A percentile compares a stretch with the other conserved stretches of the same genome.
phyloP scores from a whole-genome alignment of 2,113 vertebrate species.

The Melospiza melodia region DNA sequence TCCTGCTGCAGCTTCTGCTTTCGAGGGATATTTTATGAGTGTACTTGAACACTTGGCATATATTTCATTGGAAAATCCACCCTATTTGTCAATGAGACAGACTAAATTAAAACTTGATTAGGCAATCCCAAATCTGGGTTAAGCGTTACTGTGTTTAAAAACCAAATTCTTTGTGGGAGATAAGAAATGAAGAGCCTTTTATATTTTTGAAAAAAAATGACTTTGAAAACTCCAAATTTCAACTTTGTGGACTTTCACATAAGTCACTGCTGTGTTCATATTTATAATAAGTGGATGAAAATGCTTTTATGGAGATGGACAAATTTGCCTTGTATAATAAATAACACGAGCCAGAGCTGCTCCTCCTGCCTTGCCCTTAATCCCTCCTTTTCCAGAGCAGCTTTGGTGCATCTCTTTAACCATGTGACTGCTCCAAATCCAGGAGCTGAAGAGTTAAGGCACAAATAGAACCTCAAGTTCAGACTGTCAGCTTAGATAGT shows the following conservation, averaged over 20 bases:
- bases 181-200: neutral
- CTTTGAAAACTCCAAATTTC: neutral
- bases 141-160: neutral
- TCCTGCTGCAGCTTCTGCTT: neutral
- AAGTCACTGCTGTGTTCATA: neutral
- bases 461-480: conserved; percentile 44
- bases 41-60: neutral
- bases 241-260: neutral
- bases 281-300: neutral
- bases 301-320: neutral
- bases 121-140: conserved; percentile 29
- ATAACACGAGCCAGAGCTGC: neutral
- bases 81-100: neutral
- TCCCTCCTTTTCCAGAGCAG: neutral
- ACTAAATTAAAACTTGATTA: conserved; percentile 1
- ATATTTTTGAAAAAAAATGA: neutral
- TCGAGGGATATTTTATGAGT: neutral
- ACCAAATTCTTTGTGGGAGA: neutral
- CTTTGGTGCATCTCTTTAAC: neutral
- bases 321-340: neutral
- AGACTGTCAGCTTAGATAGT: conserved; percentile 55
- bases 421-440: neutral
- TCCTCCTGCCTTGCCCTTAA: neutral
- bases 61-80: neutral
- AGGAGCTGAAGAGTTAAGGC: conserved; percentile 53